Conservation (phyloP, 2,113 vertebrate genomes). For the Prunella fulvescens region DNA sequence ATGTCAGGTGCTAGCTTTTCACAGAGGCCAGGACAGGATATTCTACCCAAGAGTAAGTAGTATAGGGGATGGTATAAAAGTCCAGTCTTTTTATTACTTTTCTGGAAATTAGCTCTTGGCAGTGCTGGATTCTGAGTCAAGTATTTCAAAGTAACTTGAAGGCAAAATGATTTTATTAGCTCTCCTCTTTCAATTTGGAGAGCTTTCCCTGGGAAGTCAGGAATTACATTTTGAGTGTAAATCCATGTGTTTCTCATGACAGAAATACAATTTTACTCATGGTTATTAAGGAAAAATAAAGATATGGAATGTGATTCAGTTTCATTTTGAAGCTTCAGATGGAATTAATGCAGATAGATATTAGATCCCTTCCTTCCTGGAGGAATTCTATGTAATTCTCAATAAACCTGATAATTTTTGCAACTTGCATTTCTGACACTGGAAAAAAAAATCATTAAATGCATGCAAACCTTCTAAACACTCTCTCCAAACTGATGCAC, state of each 20-base stretch:
- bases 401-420: background rate
- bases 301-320: background rate
- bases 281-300: background rate
- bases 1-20: background rate
- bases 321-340: background rate
- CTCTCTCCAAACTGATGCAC: background rate
- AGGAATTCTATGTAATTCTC: background rate
- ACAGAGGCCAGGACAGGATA: background rate
- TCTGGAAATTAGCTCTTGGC: background rate
- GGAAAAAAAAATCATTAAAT: background rate
- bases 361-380: background rate
- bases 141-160: background rate
- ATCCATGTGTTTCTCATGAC: background rate
- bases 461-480: background rate
- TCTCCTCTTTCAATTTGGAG: background rate
- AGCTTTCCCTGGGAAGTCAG: background rate
- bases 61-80: background rate
- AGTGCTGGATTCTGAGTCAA: background rate
- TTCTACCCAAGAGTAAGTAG: background rate
- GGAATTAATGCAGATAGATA: background rate
- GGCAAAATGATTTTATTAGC: background rate
- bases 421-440: background rate
- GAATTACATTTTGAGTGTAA: background rate
- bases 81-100: background rate
- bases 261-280: background rate